Percentiles rank a stretch among this genome's conserved stretches.
Evolutionary conservation across 2,113 vertebrate genomes (phyloP).

Genomic region (Psammodynastes pulverulentus): DNA sequence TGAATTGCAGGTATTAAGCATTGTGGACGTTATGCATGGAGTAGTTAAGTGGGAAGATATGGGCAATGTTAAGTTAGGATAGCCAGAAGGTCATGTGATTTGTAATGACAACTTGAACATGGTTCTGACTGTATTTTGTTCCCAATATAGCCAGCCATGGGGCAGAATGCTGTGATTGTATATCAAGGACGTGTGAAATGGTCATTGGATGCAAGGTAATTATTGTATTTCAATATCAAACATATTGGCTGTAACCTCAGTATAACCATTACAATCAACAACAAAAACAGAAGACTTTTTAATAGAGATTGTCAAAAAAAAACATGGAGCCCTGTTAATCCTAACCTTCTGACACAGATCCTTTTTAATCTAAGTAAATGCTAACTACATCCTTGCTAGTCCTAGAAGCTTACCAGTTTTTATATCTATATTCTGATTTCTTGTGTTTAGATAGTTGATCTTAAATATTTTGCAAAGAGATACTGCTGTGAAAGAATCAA

Average conservation of each 20-base stretch:
- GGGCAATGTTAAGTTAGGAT: not conserved
- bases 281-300: not conserved
- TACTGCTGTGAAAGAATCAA: not conserved
- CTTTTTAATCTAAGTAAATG: not conserved
- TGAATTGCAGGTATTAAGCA: not conserved
- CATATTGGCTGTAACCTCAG: not conserved
- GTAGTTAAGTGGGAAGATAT: not conserved
- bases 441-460: not conserved
- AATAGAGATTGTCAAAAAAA: not conserved
- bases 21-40: not conserved
- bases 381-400: not conserved
- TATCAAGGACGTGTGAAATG: not conserved
- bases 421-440: not conserved
- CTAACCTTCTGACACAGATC: not conserved
- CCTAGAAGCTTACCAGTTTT: not conserved
- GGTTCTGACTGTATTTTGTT: not conserved
- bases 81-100: not conserved
- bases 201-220: not conserved
- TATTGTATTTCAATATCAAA: not conserved
- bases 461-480: not conserved
- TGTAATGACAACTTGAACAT: not conserved
- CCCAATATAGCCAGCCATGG: not conserved
- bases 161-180: not conserved
- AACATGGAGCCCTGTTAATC: not conserved
- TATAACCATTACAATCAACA: not conserved